A percentile compares a stretch with the other conserved stretches of the same genome.
phyloP scores from a whole-genome alignment of 2,888 invertebrate genomes.

The Apotomis betuletana region DNA sequence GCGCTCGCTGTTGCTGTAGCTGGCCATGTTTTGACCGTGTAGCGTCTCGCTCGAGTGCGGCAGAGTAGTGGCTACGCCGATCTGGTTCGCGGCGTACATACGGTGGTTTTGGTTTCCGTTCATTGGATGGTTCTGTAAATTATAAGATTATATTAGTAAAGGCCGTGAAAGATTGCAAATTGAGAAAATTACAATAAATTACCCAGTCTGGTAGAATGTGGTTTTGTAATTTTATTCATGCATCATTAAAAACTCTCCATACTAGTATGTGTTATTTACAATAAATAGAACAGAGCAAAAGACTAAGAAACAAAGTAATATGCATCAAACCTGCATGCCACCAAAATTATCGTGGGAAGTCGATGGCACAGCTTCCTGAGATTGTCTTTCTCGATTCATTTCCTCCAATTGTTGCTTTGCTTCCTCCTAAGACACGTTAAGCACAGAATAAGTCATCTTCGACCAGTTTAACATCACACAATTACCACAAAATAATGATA shows the following conservation, averaged over 20 bases:
- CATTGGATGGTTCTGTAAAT: constrained; percentile 64
- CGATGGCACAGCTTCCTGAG: constrained; percentile 69
- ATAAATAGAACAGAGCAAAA: neutral
- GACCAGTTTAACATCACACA: neutral
- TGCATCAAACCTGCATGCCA: constrained; percentile 60
- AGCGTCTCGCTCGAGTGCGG: constrained; percentile 66
- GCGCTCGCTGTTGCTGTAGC: constrained; percentile 58
- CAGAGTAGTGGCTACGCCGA: constrained; percentile 78
- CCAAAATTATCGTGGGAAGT: constrained; percentile 71
- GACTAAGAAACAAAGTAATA: no score
- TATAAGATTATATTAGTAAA: neutral
- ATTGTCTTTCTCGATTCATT: constrained; percentile 71
- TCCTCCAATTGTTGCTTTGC: constrained; percentile 80
- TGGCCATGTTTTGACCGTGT: constrained; percentile 54
- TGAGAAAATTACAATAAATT: no score
- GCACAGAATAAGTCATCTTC: neutral
- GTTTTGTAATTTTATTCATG: no score
- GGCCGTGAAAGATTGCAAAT: no score
- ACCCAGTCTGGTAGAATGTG: no score
- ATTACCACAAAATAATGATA: neutral
- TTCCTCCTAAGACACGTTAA: constrained; percentile 64
- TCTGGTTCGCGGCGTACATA: constrained; percentile 77
- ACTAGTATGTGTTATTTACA: neutral
- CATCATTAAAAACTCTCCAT: no score
- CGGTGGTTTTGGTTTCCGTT: constrained; percentile 68